Evolutionary conservation across 2,113 vertebrate genomes (phyloP).

Genomic region (Brachypteracias leptosomus): DNA sequence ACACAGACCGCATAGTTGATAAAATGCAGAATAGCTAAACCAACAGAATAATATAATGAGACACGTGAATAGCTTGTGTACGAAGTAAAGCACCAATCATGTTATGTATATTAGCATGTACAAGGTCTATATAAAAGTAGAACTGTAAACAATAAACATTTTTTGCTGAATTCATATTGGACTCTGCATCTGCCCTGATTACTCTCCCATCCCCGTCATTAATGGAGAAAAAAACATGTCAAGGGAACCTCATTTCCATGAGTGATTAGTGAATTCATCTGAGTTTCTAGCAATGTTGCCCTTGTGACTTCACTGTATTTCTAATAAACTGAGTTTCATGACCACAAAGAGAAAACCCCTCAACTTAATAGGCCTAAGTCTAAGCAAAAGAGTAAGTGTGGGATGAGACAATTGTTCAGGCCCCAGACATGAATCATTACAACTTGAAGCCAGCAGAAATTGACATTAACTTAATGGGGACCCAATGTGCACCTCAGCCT

Average conservation of each 20-base stretch:
- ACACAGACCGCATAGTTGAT: too few relatives aligned
- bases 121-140: too few relatives aligned
- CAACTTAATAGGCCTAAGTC: rapidly evolving
- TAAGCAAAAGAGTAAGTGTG: not conserved
- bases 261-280: not conserved
- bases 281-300: not conserved
- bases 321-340: not conserved
- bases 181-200: too few relatives aligned
- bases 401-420: not conserved
- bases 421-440: not conserved
- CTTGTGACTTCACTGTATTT: not conserved
- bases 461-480: not conserved
- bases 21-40: too few relatives aligned
- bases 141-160: too few relatives aligned
- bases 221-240: not conserved
- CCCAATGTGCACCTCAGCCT: not conserved
- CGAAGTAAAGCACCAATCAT: too few relatives aligned
- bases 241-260: not conserved
- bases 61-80: too few relatives aligned
- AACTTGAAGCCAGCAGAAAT: not conserved
- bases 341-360: not conserved
- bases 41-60: too few relatives aligned
- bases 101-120: too few relatives aligned
- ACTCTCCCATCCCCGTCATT: too few relatives aligned
- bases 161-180: too few relatives aligned